Conservation (phyloP, 2,888 invertebrate species). For the Tenthredo distinguenda region DNA sequence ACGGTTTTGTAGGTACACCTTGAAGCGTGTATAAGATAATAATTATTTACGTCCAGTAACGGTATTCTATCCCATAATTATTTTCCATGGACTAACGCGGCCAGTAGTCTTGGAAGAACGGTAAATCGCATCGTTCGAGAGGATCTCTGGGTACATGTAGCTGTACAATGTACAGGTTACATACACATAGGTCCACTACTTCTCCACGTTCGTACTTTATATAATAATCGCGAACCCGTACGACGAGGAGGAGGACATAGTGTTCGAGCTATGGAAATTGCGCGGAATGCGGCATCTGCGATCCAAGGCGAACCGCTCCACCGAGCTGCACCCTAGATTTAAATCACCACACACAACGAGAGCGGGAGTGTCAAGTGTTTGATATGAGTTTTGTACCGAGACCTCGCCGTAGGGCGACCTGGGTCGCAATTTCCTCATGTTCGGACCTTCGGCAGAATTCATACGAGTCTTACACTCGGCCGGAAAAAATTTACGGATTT, state of each 20-base stretch:
- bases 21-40: not conserved
- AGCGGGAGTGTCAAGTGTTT: constrained; percentile 44
- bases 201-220: not conserved
- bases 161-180: not conserved
- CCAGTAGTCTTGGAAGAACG: constrained; percentile 17
- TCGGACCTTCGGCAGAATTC: not conserved
- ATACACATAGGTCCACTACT: not conserved
- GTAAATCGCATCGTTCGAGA: constrained; percentile 27
- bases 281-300: constrained; percentile 73
- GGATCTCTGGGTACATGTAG: not conserved
- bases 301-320: constrained; percentile 74
- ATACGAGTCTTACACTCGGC: not conserved
- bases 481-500: not conserved
- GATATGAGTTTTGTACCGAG: not conserved
- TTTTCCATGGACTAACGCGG: constrained; percentile 19
- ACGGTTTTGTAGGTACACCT: not conserved
- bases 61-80: not conserved
- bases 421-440: not conserved
- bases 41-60: not conserved
- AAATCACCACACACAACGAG: not conserved
- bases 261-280: constrained; percentile 54
- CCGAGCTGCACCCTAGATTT: constrained; percentile 70
- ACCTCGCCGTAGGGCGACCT: constrained; percentile 14
- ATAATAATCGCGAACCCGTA: not conserved
- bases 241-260: not conserved